Evolutionary conservation across 2,888 invertebrate species (phyloP).

Genomic region (Macrophya annulata): DNA sequence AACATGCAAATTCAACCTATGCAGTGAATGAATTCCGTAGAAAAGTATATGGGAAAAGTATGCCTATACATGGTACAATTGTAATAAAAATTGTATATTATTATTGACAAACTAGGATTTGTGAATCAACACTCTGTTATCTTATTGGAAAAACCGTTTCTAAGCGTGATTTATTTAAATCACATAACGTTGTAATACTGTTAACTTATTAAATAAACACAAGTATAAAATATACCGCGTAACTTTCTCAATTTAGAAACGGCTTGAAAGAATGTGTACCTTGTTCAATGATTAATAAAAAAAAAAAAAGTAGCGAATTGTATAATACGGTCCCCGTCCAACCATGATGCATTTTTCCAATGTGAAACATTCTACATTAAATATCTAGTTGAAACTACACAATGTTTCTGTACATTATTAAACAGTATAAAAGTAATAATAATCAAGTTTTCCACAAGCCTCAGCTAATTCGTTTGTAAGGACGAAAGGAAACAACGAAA

Average conservation of each 20-base stretch:
- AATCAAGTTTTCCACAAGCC: slow-evolving; percentile 35
- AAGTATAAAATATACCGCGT: not conserved
- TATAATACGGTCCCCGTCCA: slow-evolving; percentile 36
- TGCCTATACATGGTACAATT: not conserved
- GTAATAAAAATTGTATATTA: slow-evolving; percentile 27
- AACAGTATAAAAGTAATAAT: slow-evolving; percentile 38
- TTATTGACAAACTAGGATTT: slow-evolving; percentile 41
- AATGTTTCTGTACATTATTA: slow-evolving; percentile 39
- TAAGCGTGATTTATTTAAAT: slow-evolving; percentile 3
- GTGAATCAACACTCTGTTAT: not conserved
- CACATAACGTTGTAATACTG: slow-evolving; percentile 24
- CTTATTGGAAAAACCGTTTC: slow-evolving; percentile 1
- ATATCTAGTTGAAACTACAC: slow-evolving; percentile 36
- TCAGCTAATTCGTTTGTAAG: slow-evolving; percentile 16
- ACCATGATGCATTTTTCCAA: slow-evolving; percentile 39
- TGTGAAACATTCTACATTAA: slow-evolving; percentile 6
- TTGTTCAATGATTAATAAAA: not conserved
- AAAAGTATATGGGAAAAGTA: slow-evolving; percentile 4
- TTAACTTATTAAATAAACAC: slow-evolving; percentile 7
- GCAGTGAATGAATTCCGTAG: not conserved
- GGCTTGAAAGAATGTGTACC: not conserved
- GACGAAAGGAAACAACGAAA: not conserved
- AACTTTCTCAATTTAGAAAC: not conserved
- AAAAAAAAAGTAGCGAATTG: slow-evolving; percentile 24
- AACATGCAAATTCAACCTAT: not conserved